These are phyloP conservation scores for Eleutherodactylus coqui DNA, from an alignment of 2,797 vertebrate species.

Conservation along the genomic window DNA sequence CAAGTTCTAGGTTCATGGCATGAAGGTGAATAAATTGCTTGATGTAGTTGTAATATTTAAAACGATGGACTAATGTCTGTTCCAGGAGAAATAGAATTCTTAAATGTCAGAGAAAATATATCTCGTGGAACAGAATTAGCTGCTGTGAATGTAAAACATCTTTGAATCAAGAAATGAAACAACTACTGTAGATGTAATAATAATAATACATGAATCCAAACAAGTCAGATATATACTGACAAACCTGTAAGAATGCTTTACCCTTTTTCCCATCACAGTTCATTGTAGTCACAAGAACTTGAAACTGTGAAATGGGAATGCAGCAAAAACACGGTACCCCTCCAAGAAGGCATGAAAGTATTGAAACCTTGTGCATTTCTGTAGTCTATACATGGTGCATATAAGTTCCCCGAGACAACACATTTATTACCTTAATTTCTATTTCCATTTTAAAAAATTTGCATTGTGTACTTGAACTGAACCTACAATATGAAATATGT, in stretches of 20 bases:
- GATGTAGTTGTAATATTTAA: not conserved
- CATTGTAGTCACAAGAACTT: conserved; percentile 68
- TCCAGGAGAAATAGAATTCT: not conserved
- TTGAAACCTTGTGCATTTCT: conserved; percentile 82
- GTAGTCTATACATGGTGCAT: conserved; percentile 78
- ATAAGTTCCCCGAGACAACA: conserved; percentile 73
- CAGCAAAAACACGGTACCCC: conserved; percentile 94
- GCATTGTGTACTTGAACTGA: conserved; percentile 32
- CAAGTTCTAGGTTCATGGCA: not conserved
- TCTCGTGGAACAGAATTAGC: not conserved
- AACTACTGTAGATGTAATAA: no score
- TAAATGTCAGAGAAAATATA: not conserved
- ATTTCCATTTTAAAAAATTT: conserved; percentile 50
- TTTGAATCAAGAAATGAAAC: not conserved
- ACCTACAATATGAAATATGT: conserved; percentile 35
- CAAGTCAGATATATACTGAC: not conserved
- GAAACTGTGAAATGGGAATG: conserved; percentile 84
- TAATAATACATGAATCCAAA: not conserved
- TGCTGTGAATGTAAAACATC: not conserved
- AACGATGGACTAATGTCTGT: not conserved
- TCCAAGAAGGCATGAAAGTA: conserved; percentile 86
- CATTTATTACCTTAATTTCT: conserved; percentile 64
- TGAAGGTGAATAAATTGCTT: not conserved
- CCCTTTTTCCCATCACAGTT: conserved; percentile 81
- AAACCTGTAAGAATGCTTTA: conserved; percentile 16